Evolutionary conservation across 2,797 vertebrate species (phyloP).

Genomic region (Synanceia verrucosa): DNA sequence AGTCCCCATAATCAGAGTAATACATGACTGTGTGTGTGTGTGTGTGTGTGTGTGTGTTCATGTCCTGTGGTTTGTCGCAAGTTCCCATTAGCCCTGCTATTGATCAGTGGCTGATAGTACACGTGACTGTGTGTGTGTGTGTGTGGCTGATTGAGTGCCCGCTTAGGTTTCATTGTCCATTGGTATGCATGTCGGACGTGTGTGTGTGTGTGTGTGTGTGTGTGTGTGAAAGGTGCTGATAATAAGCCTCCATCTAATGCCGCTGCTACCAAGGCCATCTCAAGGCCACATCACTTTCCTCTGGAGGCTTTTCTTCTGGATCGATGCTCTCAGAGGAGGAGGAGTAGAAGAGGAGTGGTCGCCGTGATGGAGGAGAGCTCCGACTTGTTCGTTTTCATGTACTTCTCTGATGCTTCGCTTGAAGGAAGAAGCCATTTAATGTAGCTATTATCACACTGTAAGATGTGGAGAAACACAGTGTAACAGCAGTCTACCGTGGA

Average conservation of each 20-base stretch:
- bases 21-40: conserved; percentile 15
- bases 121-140: conserved; percentile 23
- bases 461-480: background rate
- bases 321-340: conserved; percentile 51
- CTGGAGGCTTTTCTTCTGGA: conserved; percentile 50
- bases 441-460: background rate
- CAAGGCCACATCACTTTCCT: conserved; percentile 69
- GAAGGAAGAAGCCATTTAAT: background rate
- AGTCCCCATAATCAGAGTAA: too few relatives aligned
- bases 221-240: conserved; percentile 38
- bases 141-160: conserved; percentile 15
- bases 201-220: conserved; percentile 5
- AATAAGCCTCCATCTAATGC: conserved; percentile 73
- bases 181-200: conserved; percentile 45
- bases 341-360: conserved; percentile 18
- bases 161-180: conserved; percentile 42
- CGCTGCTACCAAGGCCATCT: conserved; percentile 72
- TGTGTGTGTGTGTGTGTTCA: background rate
- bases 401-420: background rate
- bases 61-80: conserved; percentile 15
- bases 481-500: background rate
- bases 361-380: conserved; percentile 10
- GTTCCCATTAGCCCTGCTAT: conserved; percentile 54
- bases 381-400: background rate
- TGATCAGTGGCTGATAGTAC: conserved; percentile 52